Base-by-base conservation (phyloP, 2,113 vertebrate species). In the Capreolus pygargus region DNA sequence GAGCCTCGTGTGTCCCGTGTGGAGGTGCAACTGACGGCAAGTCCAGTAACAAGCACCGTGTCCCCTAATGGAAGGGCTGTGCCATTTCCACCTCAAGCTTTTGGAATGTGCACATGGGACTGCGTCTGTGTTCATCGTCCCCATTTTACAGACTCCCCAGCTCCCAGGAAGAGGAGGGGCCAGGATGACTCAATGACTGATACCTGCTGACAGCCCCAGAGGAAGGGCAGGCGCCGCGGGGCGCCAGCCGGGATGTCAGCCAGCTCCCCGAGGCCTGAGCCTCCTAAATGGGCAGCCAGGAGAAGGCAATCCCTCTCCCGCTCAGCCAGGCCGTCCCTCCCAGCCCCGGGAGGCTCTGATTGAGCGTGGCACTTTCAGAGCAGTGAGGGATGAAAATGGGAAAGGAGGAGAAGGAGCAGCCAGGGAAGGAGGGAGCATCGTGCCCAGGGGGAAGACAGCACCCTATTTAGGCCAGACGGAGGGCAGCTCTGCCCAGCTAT, bases 401-500 rank as follows among this genome's bases (percentile, higher is more conserved):
- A 45, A 74, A 54, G 90, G 94, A 92, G 76, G 57, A 23, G n/a
- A n/a, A 28, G 28, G 54, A 39, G 60, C 86, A 86, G 92, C 36
- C 58, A 55, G 84, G 76, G 52, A 47, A 36, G 27, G 1, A 36
- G 97, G 83, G 86, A 15, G 88, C 86, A 0, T 2, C 43, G n/a
- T 1, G 0, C 33, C 94, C 94, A 67, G 82, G 98, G 97, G 94
- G 78, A 81, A 60, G 83, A 64, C 90, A 97, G 94, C 76, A 27
- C 87, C 96, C 97, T 15, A 74, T 81, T 96, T 84, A 94, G 47
- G 96, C 91, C 97, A 97, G 96, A 92, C 89, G 6, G 92, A 92
- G 95, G 97, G 95, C 45, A 23, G 9, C 67, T 27, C 86, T 94
- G 87, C 97, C 97, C 89, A 27, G 84, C 91, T 78, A 9, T 96